Base-by-base conservation (phyloP, 2,888 invertebrate species). In the Psococerastis gibbosa region DNA sequence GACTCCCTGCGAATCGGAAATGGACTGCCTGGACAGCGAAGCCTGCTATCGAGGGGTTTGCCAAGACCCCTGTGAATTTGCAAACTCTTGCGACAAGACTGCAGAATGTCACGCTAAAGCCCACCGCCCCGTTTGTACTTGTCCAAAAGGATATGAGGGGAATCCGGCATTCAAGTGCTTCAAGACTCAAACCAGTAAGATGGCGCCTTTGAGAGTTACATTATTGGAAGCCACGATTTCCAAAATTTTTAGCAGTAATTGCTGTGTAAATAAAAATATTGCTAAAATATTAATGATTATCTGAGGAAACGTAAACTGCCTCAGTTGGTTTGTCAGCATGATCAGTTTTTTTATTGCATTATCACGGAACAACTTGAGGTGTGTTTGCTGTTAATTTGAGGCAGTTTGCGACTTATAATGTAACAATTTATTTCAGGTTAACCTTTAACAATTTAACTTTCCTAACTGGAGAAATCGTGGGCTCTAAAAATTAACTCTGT, bases 141-240 rank as follows among this genome's bases (percentile, higher is more conserved):
- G 71, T 63, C 79, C 81, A 23, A 73, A 73, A 53, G 82, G 78
- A 58, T 75, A 77, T 59, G 79, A 80, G 59, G 84, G 84, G 62
- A 77, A 84, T 62, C 83, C 84, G 45, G 76, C 79, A 55, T 67
- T 77, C 59, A 78, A 79, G 65, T 84, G 84, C 69, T 70, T 75
- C 66, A 73, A 75, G 57, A 65, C 68, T 57, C 71, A 73, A 64
- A 70, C 76, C 76, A 73, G 82, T 82, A 80, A 81, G 81, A 60
- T 45, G 49, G 51, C 47, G 48, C 9, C n/a, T n/a, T n/a, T n/a
- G n/a, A 16, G 3, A 13, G 41, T 31, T 44, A 38, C 22, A 18
- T 17, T 44, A n/a, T 27, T 11, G 27, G 27, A 27, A 27, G 27
- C 8, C 27, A 27, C 27, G 27, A 27, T 27, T 27, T 27, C 27